Evolutionary conservation across 2,888 invertebrate genomes (phyloP).

Genomic region (Sphaerophoria rueppellii): DNA sequence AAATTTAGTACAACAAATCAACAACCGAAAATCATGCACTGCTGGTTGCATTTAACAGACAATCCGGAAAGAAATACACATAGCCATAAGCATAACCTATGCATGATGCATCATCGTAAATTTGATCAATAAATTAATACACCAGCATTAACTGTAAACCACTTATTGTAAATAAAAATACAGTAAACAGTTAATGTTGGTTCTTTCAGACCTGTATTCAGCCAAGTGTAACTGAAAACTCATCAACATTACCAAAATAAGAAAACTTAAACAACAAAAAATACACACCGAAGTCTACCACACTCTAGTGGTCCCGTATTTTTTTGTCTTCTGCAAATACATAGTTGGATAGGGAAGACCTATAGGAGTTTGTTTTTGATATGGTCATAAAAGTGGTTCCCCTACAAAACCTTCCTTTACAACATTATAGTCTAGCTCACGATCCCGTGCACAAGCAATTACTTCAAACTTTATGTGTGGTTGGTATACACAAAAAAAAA

Average conservation of each 20-base stretch:
- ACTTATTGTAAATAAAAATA: conserved; percentile 31
- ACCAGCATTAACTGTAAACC: conserved; percentile 20
- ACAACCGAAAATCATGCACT: no score
- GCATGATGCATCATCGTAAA: background rate
- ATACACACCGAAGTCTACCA: conserved; percentile 45
- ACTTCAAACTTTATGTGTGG: conserved; percentile 67
- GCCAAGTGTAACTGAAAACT: conserved; percentile 59
- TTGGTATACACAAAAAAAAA: conserved; percentile 33
- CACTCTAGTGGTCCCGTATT: conserved; percentile 61
- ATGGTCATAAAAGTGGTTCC: conserved; percentile 43
- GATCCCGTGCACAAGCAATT: conserved; percentile 65
- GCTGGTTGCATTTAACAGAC: no score
- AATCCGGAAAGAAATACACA: background rate
- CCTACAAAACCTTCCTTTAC: background rate
- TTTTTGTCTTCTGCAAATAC: conserved; percentile 10
- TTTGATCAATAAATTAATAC: conserved; percentile 28
- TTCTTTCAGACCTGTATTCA: conserved; percentile 34
- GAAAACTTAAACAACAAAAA: conserved; percentile 11
- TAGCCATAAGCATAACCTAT: background rate
- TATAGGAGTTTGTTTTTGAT: conserved; percentile 47
- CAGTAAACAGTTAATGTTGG: conserved; percentile 3
- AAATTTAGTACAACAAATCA: no score
- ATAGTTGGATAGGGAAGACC: conserved; percentile 40
- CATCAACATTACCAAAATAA: conserved; percentile 57
- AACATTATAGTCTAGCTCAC: conserved; percentile 20